Base-by-base conservation (phyloP, 2,888 invertebrate genomes). In the Tridacna crocea region DNA sequence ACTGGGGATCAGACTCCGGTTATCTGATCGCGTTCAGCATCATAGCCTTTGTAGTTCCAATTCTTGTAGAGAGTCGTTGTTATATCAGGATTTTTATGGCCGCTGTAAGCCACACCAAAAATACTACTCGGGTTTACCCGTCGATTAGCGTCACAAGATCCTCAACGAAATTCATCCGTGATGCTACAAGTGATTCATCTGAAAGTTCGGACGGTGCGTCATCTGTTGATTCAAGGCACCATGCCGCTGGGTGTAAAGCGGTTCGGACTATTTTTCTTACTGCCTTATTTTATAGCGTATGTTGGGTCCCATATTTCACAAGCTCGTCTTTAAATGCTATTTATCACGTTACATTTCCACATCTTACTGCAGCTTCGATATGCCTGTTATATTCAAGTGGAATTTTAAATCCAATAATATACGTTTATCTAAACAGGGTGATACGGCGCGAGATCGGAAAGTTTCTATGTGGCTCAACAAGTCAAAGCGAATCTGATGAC, bases 51-150 rank as follows among this genome's bases (percentile, higher is more conserved):
- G 27, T 79, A 0, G 12, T 90, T 12, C 91, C 91, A 0, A 75
- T 89, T 24, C 15, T 89, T 0, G 77, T 90, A 17, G 89, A 89
- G 63, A 77, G 85, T 55, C 85, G 87, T 76, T 90, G 91, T 48
- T 91, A 91, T 74, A 63, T 89, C 1, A 88, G 87, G 73, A 91
- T 91, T 47, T 90, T 91, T 80, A 72, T 83, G 19, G 91, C 91
- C 4, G 91, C 91, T 0, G 81, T 91, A 12, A 83, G 89, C 22
- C 91, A 91, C 75, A 82, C 88, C 0, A 89, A 87, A 75, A 78
- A 87, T 55, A 85, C 84, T 19, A 79, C 79, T 24, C 85, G 86
- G 36, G 88, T 91, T 10, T 81, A 84, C 72, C 90, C 90, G 0
- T 66, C 77, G 19, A 70, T 80, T 26, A 70, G 80, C 0, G 73